These are phyloP conservation scores for Morone chrysops DNA, from an alignment of 2,113 vertebrate species.

Conservation along the genomic window DNA sequence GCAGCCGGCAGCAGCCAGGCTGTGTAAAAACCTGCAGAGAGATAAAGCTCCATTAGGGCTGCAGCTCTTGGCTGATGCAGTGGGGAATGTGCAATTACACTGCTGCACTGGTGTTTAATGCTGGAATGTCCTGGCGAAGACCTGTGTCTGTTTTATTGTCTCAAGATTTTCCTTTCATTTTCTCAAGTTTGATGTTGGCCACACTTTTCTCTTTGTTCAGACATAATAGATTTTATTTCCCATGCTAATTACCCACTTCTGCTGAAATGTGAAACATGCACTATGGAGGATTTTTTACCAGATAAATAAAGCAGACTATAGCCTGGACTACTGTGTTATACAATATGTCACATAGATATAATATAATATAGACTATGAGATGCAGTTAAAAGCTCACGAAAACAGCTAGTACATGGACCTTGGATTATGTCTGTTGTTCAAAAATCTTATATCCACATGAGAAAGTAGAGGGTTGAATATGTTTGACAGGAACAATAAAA, in stretches of 20 bases:
- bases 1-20: constrained; percentile 87
- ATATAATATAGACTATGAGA: too few species aligned
- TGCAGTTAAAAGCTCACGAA: too few species aligned
- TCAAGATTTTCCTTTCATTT: background rate
- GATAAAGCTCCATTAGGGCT: constrained; percentile 51
- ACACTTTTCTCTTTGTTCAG: background rate
- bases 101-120: constrained; percentile 24
- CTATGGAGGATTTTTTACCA: background rate
- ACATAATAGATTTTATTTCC: background rate
- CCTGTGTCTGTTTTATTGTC: background rate
- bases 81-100: constrained; percentile 4
- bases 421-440: background rate
- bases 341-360: background rate
- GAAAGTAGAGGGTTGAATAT: background rate
- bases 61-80: constrained; percentile 28
- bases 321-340: background rate
- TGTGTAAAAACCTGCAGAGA: constrained; percentile 85
- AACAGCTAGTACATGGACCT: too few species aligned
- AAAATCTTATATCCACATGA: background rate
- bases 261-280: background rate
- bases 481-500: background rate
- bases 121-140: background rate
- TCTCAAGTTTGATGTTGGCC: background rate
- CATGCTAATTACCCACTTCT: background rate
- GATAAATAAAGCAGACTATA: background rate